These are phyloP conservation scores for Vesta saturnalis DNA, from an alignment of 2,888 invertebrate genomes.

Conservation along the genomic window DNA sequence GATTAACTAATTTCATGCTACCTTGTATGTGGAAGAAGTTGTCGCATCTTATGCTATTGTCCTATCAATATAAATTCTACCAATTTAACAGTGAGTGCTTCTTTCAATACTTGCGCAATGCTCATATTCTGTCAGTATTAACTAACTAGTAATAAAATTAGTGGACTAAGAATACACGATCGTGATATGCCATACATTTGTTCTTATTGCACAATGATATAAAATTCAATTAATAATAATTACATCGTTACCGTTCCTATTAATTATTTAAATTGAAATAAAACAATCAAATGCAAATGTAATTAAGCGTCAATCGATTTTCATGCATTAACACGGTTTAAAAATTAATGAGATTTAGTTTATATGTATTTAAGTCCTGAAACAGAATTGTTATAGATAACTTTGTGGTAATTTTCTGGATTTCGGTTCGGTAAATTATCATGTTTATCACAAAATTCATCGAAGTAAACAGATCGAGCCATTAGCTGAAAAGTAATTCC, in stretches of 20 bases:
- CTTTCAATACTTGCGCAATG: too few species aligned
- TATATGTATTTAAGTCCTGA: background rate
- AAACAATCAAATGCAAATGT: background rate
- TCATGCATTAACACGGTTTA: background rate
- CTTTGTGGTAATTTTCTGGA: slow-evolving; percentile 23
- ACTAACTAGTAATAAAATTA: too few species aligned
- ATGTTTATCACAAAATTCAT: slow-evolving; percentile 12
- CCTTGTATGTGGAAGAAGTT: background rate
- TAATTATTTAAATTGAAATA: background rate
- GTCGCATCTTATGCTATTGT: slow-evolving; percentile 18
- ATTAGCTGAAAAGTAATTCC: slow-evolving; percentile 21
- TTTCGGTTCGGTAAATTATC: slow-evolving; percentile 24
- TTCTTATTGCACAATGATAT: background rate
- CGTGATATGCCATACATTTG: slow-evolving; percentile 1
- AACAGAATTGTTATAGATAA: slow-evolving; percentile 30
- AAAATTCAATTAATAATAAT: background rate
- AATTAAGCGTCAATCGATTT: background rate
- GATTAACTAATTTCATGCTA: slow-evolving; percentile 11
- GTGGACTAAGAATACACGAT: too few species aligned
- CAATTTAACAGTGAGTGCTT: too few species aligned
- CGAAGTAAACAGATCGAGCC: slow-evolving; percentile 14
- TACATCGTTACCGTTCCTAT: background rate
- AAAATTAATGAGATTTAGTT: background rate
- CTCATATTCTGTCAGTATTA: too few species aligned
- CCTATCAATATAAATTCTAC: slow-evolving; percentile 15